Conservation (phyloP, 2,888 invertebrate species). For the Ennomos erosarius region DNA sequence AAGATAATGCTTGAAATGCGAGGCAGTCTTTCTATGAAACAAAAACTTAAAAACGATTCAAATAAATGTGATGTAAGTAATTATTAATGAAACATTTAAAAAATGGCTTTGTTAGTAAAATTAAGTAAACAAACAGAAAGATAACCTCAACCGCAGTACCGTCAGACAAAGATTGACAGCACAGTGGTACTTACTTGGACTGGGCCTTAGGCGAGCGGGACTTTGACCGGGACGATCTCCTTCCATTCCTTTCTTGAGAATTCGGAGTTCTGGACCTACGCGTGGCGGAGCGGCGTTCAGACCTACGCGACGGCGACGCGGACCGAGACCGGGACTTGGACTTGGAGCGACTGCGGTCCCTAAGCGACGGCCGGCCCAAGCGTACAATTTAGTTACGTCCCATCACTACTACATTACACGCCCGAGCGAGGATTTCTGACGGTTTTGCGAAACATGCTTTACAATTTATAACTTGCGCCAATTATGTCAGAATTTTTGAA, state of each 20-base stretch:
- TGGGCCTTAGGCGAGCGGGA: slow-evolving; percentile 79
- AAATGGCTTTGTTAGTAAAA: too few species aligned
- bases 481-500: too few species aligned
- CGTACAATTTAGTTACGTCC: slow-evolving; percentile 44
- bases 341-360: slow-evolving; percentile 75
- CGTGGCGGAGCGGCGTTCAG: slow-evolving; percentile 43
- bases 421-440: slow-evolving; percentile 30
- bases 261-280: slow-evolving; percentile 43
- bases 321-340: slow-evolving; percentile 68
- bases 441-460: neutral
- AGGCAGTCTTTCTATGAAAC: slow-evolving; percentile 52
- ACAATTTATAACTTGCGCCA: neutral
- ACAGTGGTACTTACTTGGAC: slow-evolving; percentile 70
- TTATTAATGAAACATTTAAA: too few species aligned
- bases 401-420: slow-evolving; percentile 21
- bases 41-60: too few species aligned
- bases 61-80: too few species aligned
- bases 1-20: slow-evolving; percentile 55
- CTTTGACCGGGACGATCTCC: slow-evolving; percentile 66
- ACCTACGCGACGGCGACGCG: slow-evolving; percentile 54
- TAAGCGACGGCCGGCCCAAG: slow-evolving; percentile 41
- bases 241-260: slow-evolving; percentile 58
- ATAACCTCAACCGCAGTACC: slow-evolving; percentile 54
- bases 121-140: slow-evolving; percentile 38
- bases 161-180: slow-evolving; percentile 66